A percentile compares a stretch with the other conserved stretches of the same genome.
Evolutionary conservation across 2,113 vertebrate species (phyloP).

Genomic region (Cynopterus brachyotis): DNA sequence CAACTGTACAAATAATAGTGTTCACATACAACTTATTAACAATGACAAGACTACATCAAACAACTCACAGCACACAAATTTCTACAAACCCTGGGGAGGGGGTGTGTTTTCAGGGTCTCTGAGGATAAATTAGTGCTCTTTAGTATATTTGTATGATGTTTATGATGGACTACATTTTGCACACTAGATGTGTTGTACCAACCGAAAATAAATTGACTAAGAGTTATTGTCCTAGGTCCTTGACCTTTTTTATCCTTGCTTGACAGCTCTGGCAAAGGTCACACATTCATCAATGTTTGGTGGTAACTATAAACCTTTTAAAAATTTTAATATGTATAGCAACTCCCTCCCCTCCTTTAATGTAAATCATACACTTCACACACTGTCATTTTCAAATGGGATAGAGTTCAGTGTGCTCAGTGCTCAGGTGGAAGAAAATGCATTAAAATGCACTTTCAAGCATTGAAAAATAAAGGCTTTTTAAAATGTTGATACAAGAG

Average conservation of each 20-base stretch:
- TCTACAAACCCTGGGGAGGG: conserved; percentile 91
- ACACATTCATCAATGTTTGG: conserved; percentile 70
- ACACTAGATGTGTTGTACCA: conserved; percentile 72
- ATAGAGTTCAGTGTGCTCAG: conserved; percentile 3
- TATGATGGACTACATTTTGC: conserved; percentile 74
- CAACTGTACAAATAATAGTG: conserved; percentile 94
- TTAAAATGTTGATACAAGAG: conserved; percentile 40
- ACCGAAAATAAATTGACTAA: conserved; percentile 74
- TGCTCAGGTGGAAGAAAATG: conserved; percentile 54
- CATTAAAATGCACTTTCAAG: conserved; percentile 54
- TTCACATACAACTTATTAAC: conserved; percentile 87
- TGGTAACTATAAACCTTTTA: conserved; percentile 71
- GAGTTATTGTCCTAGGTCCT: conserved; percentile 73
- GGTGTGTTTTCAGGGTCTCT: conserved; percentile 91
- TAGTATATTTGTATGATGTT: conserved; percentile 88
- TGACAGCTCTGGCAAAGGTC: conserved; percentile 79
- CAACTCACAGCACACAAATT: conserved; percentile 93
- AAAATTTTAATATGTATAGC: conserved; percentile 71
- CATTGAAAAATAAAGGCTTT: conserved; percentile 57
- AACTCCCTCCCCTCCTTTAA: conserved; percentile 56
- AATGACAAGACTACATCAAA: conserved; percentile 92
- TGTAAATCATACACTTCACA: conserved; percentile 66
- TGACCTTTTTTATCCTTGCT: conserved; percentile 69
- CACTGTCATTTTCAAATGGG: conserved; percentile 59
- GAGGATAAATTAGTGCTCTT: conserved; percentile 93